Conservation (phyloP, 2,113 vertebrate genomes). For the Mesocricetus auratus region DNA sequence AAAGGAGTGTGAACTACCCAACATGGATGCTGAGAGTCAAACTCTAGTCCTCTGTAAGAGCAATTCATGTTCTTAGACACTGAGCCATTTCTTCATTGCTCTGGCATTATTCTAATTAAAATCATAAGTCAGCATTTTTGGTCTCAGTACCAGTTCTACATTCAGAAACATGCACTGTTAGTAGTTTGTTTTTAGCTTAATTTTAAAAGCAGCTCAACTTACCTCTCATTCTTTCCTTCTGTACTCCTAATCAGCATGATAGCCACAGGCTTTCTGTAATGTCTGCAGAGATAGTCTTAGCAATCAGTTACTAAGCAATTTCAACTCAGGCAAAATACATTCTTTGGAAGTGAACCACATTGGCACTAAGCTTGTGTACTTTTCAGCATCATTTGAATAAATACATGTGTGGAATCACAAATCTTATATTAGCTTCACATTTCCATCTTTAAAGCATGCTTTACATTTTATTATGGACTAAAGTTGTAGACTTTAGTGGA, state of each 20-base stretch:
- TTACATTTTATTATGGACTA: slow-evolving; percentile 29
- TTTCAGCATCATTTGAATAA: slow-evolving; percentile 6
- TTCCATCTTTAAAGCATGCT: slow-evolving; percentile 40
- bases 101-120: not conserved
- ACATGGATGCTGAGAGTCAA: not conserved
- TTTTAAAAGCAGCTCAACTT: not conserved
- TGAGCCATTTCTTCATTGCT: not conserved
- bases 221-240: not conserved
- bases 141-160: not conserved
- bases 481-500: not conserved
- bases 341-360: not conserved
- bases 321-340: not conserved
- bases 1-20: not conserved
- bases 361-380: not conserved
- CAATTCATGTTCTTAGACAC: not conserved
- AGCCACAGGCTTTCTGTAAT: not conserved
- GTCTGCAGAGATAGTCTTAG: not conserved
- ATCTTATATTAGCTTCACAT: not conserved
- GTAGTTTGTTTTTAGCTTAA: not conserved
- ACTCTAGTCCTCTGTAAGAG: not conserved
- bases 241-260: not conserved
- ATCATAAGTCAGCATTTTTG: not conserved
- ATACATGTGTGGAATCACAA: not conserved
- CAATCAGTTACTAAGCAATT: slow-evolving; percentile 7
- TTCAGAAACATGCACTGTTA: not conserved